Percentiles rank a stretch among this genome's conserved stretches.
Conservation (phyloP, 1,140 invertebrate genomes). For the Tribolium madens region DNA sequence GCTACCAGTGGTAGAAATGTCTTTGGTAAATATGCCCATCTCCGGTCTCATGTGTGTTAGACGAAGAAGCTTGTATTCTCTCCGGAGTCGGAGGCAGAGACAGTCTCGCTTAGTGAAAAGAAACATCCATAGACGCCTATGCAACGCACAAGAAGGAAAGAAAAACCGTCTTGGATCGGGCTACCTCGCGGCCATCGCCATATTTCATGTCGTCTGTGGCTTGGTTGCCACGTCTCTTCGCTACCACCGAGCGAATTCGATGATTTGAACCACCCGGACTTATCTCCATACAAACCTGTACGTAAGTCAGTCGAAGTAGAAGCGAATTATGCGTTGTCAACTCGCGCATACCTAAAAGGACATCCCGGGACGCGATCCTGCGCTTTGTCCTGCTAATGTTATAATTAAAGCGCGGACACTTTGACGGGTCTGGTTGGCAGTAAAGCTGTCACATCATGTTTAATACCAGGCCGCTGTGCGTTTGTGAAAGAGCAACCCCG, state of each 20-base stretch:
- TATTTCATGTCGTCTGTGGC: slow-evolving; percentile 63
- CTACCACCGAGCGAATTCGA: slow-evolving; percentile 45
- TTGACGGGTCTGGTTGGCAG: slow-evolving; percentile 54
- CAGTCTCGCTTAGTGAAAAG: slow-evolving; percentile 31
- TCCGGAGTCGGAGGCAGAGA: slow-evolving; percentile 28
- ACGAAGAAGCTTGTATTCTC: neutral
- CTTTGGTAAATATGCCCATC: neutral
- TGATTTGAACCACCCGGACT: slow-evolving; percentile 4
- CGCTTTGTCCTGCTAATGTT: slow-evolving; percentile 61
- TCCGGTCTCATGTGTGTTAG: neutral
- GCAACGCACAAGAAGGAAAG: slow-evolving; percentile 49
- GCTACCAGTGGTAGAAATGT: neutral
- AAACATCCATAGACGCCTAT: slow-evolving; percentile 40
- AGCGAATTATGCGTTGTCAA: slow-evolving; percentile 61
- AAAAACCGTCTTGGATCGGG: slow-evolving; percentile 55
- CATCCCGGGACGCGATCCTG: slow-evolving; percentile 46
- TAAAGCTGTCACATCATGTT: slow-evolving; percentile 59
- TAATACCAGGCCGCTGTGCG: slow-evolving; percentile 21
- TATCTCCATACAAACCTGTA: slow-evolving; percentile 57
- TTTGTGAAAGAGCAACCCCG: slow-evolving; percentile 27
- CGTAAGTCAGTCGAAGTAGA: slow-evolving; percentile 57
- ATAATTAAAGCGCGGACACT: slow-evolving; percentile 60
- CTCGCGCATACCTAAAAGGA: slow-evolving; percentile 58
- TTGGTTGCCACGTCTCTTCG: slow-evolving; percentile 56
- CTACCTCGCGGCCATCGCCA: slow-evolving; percentile 61